Evolutionary conservation across 1,140 invertebrate species (phyloP), one percentile per base, ranked within the genome.

Genomic region (Eufriesea mexicana): DNA sequence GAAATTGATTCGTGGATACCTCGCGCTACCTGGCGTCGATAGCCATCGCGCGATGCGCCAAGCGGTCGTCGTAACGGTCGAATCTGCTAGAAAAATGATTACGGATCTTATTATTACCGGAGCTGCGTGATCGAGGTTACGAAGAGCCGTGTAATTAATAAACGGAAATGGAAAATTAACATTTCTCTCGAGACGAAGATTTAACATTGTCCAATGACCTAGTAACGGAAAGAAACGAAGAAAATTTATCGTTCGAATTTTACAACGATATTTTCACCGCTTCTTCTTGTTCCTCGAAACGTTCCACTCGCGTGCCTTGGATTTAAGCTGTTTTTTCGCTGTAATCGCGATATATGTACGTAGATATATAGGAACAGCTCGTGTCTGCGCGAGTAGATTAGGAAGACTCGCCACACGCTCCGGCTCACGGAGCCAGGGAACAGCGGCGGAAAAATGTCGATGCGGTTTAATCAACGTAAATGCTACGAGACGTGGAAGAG

Each of bases 401-500:
- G 12, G 0, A n/a, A 42, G 35, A 20, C 51, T 72, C 28, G 25
- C 8, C 49, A 0, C 18, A 16, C 25, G 35, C 2, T 35, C 9
- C n/a, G n/a, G 70, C 16, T 71, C 47, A 71, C 47, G 68, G 47
- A n/a, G n/a, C n/a, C 20, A 42, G 70, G 18, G 68, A 54, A 71
- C 28, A 72, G 70, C 51, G 7, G 20, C 5, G 8, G 54, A 45
- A 73, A 73, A 73, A 73, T 18, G 71, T 57, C 71, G 71, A 57
- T 57, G 54, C 71, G 71, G 35, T 73, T 73, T 45, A 45, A 73
- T 73, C 54, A 57, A 73, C 28, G 54, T 55, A 73, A 57, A 73
- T 57, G 35, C 54, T 45, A 7, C 28, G 71, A 73, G 71, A 73
- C 35, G 28, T 42, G 18, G 18, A 55, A n/a, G 28, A 42, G 6